These are phyloP conservation scores for Sphaeramia orbicularis DNA, from an alignment of 2,797 vertebrate species.

Conservation along the genomic window DNA sequence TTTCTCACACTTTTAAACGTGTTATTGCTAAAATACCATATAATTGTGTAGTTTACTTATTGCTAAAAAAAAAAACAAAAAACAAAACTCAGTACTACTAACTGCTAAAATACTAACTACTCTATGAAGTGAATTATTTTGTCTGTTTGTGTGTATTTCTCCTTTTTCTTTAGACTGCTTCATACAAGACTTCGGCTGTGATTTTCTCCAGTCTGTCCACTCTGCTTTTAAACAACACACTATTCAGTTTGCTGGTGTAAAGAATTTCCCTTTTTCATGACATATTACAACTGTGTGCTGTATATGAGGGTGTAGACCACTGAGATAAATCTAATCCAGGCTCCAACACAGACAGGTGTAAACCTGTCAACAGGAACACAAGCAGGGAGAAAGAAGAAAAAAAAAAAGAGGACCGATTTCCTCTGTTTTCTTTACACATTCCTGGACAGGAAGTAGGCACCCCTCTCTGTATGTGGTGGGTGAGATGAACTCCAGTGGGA, in stretches of 20 bases:
- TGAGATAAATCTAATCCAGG: conserved; percentile 27
- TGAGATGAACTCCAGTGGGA: conserved; percentile 85
- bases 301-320: conserved; percentile 28
- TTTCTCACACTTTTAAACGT: too few species aligned
- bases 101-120: too few species aligned
- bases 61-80: too few species aligned
- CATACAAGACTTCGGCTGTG: conserved; percentile 11
- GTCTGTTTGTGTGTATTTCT: not conserved
- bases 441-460: conserved; percentile 65
- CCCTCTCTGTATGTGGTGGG: conserved; percentile 71
- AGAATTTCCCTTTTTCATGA: conserved; percentile 28
- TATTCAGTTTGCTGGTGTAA: conserved; percentile 2
- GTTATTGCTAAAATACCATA: too few species aligned
- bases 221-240: conserved; percentile 31
- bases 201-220: conserved; percentile 15
- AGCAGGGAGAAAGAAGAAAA: conserved; percentile 26
- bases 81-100: too few species aligned
- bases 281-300: conserved; percentile 31
- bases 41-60: too few species aligned
- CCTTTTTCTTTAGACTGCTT: conserved; percentile 39
- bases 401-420: conserved; percentile 39
- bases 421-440: conserved; percentile 51
- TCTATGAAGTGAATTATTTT: too few species aligned
- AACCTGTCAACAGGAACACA: conserved; percentile 16
- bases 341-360: conserved; percentile 20